Conservation (phyloP, 2,888 invertebrate genomes). For the Nomada ruficornis region DNA sequence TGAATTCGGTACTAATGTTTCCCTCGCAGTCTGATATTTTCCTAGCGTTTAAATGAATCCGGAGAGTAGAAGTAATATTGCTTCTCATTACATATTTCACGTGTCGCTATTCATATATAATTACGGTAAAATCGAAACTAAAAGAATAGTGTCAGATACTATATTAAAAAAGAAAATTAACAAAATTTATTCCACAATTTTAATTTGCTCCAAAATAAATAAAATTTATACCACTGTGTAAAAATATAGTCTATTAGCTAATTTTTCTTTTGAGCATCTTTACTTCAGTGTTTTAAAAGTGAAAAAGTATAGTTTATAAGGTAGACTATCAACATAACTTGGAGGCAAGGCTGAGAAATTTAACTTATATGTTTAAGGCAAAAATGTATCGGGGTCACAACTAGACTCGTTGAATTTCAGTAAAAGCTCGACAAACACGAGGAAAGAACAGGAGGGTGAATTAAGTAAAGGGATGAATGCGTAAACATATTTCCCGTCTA, state of each 20-base stretch:
- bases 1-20: conserved; percentile 13
- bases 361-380: neutral
- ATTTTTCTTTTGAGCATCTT: no score
- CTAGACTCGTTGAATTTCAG: conserved; percentile 50
- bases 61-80: neutral
- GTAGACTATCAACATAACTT: neutral
- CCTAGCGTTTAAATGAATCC: neutral
- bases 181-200: neutral
- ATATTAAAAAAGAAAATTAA: neutral
- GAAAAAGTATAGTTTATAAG: neutral
- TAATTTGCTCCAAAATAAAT: neutral
- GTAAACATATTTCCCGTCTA: conserved; percentile 37
- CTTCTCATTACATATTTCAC: neutral
- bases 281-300: no score
- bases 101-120: neutral
- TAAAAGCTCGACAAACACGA: conserved; percentile 68
- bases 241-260: no score
- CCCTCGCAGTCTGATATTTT: neutral
- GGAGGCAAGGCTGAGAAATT: neutral
- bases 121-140: neutral
- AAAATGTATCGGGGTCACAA: conserved; percentile 20
- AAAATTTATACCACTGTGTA: no score
- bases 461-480: conserved; percentile 12
- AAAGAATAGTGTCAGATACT: neutral
- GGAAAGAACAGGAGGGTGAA: conserved; percentile 28